Conservation (phyloP, 2,888 invertebrate genomes). For the Heliconius charithonia region DNA sequence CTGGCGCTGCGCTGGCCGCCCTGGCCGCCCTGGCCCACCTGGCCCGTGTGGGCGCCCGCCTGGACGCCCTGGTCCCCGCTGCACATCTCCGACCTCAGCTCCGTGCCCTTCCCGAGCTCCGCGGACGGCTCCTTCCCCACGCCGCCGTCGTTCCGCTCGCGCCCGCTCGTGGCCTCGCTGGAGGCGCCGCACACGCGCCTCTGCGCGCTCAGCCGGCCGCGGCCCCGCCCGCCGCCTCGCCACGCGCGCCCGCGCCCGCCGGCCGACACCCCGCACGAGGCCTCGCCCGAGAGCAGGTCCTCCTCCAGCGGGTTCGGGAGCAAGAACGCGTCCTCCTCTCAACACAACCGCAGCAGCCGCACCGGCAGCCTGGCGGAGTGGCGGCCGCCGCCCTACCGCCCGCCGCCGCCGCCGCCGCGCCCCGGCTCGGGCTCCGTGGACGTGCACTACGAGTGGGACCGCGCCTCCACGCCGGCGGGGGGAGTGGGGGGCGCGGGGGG, state of each 20-base stretch:
- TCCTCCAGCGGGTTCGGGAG: conserved; percentile 96
- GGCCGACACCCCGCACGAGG: conserved; percentile 87
- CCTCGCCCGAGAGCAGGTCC: conserved; percentile 94
- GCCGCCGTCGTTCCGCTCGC: conserved; percentile 87
- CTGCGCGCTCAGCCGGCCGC: conserved; percentile 78
- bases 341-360: conserved; percentile 90
- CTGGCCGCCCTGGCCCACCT: conserved; percentile 85
- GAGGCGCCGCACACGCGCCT: conserved; percentile 86
- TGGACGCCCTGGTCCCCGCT: conserved; percentile 89
- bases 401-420: conserved; percentile 86
- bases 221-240: conserved; percentile 85
- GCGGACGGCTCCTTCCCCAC: conserved; percentile 91
- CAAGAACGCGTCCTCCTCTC: conserved; percentile 92
- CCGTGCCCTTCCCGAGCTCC: conserved; percentile 91
- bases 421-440: conserved; percentile 89
- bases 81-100: conserved; percentile 94
- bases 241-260: conserved; percentile 86
- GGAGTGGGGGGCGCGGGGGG: conserved; percentile 83
- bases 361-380: conserved; percentile 89
- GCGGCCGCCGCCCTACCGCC: conserved; percentile 90
- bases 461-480: conserved; percentile 92
- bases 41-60: conserved; percentile 86
- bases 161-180: conserved; percentile 82
- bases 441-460: conserved; percentile 98
- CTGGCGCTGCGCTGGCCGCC: conserved; percentile 74